phyloP scores from a whole-genome alignment of 2,113 vertebrate genomes.

The Labeo rohita region DNA sequence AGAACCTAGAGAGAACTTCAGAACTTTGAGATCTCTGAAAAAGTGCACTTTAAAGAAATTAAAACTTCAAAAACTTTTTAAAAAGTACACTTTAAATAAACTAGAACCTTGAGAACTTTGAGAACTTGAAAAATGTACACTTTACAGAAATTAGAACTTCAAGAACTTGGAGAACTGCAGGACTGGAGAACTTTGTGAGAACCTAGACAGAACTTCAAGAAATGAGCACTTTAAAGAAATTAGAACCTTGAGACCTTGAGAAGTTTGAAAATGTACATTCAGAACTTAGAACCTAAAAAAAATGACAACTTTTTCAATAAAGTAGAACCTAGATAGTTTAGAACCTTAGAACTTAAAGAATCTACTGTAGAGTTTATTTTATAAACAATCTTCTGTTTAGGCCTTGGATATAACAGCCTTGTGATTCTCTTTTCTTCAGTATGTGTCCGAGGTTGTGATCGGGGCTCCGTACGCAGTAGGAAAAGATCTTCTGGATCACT shows the following conservation, averaged over 20 bases:
- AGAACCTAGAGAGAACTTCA: too few relatives aligned
- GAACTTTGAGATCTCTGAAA: too few relatives aligned
- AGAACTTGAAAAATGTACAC: not conserved
- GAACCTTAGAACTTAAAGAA: not conserved
- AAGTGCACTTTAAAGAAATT: too few relatives aligned
- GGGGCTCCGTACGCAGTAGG: constrained; percentile 92
- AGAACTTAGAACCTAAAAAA: not conserved
- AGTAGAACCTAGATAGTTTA: not conserved
- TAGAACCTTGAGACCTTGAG: not conserved
- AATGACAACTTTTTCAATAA: not conserved
- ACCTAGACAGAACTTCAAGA: too few relatives aligned
- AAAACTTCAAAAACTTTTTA: too few relatives aligned
- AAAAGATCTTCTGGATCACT: constrained; percentile 92
- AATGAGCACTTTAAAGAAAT: not conserved
- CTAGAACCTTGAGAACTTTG: not conserved
- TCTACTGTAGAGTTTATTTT: not conserved
- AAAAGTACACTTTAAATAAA: too few relatives aligned
- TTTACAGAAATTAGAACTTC: not conserved
- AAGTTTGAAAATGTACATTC: too few relatives aligned
- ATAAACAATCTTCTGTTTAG: not conserved
- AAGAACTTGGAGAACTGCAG: too few relatives aligned
- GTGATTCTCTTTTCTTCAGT: constrained; percentile 73
- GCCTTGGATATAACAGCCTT: not conserved
- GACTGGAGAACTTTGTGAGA: too few relatives aligned
- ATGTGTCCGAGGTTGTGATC: constrained; percentile 96